Conservation (phyloP, 2,888 invertebrate genomes). For the Dendrolimus houi region DNA sequence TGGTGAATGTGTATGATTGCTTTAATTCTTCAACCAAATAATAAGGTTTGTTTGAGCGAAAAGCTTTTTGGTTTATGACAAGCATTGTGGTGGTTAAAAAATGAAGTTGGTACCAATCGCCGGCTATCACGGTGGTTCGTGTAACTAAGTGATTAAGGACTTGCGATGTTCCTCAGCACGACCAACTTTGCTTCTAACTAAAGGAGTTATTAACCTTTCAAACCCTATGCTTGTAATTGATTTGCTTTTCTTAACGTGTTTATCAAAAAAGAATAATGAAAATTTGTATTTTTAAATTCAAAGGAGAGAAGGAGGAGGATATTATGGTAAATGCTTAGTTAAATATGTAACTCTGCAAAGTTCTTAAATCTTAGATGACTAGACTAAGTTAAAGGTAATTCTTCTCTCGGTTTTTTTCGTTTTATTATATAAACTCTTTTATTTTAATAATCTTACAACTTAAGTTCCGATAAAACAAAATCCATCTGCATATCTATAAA, state of each 20-base stretch:
- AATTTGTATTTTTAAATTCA: background rate
- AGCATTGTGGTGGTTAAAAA: conserved; percentile 17
- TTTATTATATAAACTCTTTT: no score
- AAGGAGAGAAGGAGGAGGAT: background rate
- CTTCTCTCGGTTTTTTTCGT: no score
- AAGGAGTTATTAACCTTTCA: conserved; percentile 18
- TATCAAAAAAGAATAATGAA: background rate
- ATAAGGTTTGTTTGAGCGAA: background rate
- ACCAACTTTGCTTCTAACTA: conserved; percentile 12
- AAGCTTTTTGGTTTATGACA: conserved; percentile 16
- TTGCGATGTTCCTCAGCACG: conserved; percentile 1
- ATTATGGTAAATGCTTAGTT: background rate
- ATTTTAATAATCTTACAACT: no score
- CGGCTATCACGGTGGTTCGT: conserved; percentile 28
- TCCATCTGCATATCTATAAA: no score
- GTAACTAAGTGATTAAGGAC: conserved; percentile 39
- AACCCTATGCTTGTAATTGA: conserved; percentile 7
- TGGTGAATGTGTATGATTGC: background rate
- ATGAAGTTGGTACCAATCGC: conserved; percentile 25
- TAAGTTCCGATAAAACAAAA: no score
- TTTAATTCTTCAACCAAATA: background rate
- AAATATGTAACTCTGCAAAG: background rate
- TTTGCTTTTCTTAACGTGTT: conserved; percentile 1
- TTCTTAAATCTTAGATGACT: no score
- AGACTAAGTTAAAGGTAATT: no score